These are phyloP conservation scores for Stylophora pistillata DNA, from an alignment of 64 coral and sea anemone genomes.

Conservation along the genomic window DNA sequence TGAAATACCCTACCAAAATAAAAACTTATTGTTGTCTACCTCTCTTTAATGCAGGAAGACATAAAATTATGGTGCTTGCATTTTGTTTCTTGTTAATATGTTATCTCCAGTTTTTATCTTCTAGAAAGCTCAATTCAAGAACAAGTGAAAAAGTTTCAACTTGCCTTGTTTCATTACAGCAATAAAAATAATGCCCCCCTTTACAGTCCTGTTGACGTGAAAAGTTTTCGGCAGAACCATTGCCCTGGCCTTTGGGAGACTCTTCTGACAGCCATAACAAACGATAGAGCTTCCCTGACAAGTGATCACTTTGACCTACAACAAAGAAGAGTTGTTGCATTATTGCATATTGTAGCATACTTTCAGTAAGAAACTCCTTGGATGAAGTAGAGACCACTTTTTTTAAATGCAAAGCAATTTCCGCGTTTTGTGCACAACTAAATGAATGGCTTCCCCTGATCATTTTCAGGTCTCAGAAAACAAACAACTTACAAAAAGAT, in stretches of 20 bases:
- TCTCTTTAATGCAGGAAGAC: background rate
- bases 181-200: background rate
- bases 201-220: background rate
- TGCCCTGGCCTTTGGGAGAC: slow-evolving; percentile 21
- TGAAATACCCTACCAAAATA: no score
- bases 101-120: no score
- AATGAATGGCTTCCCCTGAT: background rate
- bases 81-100: background rate
- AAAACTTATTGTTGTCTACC: no score
- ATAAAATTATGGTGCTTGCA: background rate
- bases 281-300: background rate
- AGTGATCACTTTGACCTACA: slow-evolving; percentile 6
- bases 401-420: background rate
- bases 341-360: slow-evolving; percentile 1
- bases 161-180: background rate
- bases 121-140: background rate
- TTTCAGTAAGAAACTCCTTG: no score
- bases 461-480: slow-evolving; percentile 38
- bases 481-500: background rate
- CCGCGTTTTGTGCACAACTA: background rate
- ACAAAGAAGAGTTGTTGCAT: background rate
- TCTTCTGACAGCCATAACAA: background rate
- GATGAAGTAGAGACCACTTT: background rate
- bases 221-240: background rate
- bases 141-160: background rate